Percentiles rank a stretch among this genome's conserved stretches.
Conservation (phyloP, 1,140 invertebrate genomes). For the Manduca sexta region DNA sequence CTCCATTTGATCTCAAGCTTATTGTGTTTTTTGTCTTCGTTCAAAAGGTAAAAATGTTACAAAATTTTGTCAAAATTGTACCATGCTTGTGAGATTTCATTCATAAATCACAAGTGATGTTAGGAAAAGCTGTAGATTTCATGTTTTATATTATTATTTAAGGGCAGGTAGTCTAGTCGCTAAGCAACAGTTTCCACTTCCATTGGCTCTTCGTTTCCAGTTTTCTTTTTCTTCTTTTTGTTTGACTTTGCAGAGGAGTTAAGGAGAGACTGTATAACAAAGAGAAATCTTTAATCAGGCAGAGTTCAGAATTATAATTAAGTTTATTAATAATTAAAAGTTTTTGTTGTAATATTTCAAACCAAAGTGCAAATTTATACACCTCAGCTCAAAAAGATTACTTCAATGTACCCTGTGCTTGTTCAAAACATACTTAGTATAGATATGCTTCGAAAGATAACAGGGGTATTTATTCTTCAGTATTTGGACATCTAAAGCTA, state of each 20-base stretch:
- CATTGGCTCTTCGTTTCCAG: constrained; percentile 75
- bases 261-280: constrained; percentile 78
- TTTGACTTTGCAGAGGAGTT: constrained; percentile 86
- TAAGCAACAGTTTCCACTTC: constrained; percentile 79
- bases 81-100: neutral
- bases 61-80: neutral
- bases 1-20: too few relatives aligned
- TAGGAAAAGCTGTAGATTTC: constrained; percentile 20
- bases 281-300: neutral
- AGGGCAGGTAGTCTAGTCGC: constrained; percentile 30
- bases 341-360: constrained; percentile 59
- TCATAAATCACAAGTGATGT: neutral
- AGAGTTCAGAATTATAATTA: too few relatives aligned
- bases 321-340: too few relatives aligned
- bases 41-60: too few relatives aligned
- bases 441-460: constrained; percentile 55
- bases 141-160: constrained; percentile 7
- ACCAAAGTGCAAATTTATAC: constrained; percentile 45
- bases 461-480: constrained; percentile 28
- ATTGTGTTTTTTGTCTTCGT: too few relatives aligned
- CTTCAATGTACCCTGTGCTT: constrained; percentile 63
- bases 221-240: constrained; percentile 93
- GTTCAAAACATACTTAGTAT: constrained; percentile 49
- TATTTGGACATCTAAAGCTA: neutral
- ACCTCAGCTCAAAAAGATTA: constrained; percentile 61